Evolutionary conservation across 2,797 vertebrate genomes (phyloP).

Genomic region (Tachyglossus aculeatus): DNA sequence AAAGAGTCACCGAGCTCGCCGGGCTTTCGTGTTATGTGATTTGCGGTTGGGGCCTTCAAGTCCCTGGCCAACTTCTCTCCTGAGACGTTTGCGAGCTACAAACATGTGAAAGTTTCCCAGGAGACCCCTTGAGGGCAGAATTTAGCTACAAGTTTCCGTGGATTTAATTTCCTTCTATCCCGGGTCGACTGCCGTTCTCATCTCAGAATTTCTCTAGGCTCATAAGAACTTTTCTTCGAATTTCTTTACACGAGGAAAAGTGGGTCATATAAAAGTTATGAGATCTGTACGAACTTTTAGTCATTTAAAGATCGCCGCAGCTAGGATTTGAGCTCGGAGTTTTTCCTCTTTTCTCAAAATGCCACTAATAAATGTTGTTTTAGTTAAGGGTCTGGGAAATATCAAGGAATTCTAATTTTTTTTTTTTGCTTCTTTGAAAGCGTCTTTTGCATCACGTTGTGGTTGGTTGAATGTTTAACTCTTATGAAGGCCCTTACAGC

Average conservation of each 20-base stretch:
- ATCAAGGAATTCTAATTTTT: not conserved
- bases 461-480: slow-evolving; percentile 1
- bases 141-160: slow-evolving; percentile 31
- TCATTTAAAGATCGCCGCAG: slow-evolving; percentile 1
- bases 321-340: not conserved
- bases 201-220: slow-evolving; percentile 31
- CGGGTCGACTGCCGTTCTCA: slow-evolving; percentile 16
- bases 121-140: no score
- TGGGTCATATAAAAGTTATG: slow-evolving; percentile 3
- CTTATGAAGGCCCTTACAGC: not conserved
- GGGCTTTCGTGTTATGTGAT: no score
- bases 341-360: not conserved
- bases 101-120: no score
- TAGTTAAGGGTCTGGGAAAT: not conserved
- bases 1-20: no score
- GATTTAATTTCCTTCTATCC: slow-evolving; percentile 53
- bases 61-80: no score
- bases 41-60: no score
- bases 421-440: not conserved
- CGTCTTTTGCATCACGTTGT: not conserved
- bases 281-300: not conserved
- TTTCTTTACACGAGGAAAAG: slow-evolving; percentile 20
- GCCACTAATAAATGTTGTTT: not conserved
- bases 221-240: slow-evolving; percentile 39
- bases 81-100: no score